phyloP scores from a whole-genome alignment of 2,113 vertebrate species.

The Xiphophorus hellerii region DNA sequence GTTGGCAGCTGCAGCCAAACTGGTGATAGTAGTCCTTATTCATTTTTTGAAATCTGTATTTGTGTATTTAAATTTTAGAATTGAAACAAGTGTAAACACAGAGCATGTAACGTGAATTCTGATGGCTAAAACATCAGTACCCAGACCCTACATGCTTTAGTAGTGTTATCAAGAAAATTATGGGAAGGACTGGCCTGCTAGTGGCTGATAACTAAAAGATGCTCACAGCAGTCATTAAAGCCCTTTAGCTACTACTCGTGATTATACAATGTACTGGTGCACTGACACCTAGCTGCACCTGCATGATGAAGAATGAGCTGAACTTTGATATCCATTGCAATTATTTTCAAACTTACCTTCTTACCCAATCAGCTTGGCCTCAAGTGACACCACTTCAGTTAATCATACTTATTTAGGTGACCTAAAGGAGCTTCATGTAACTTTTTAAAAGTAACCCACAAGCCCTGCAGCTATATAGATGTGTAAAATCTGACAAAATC shows the following conservation, averaged over 20 bases:
- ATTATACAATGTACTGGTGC: neutral
- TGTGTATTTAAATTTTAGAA: too few species aligned
- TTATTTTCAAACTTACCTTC: constrained; percentile 10
- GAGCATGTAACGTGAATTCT: too few species aligned
- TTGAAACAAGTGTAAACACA: too few species aligned
- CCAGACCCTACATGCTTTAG: neutral
- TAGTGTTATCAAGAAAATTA: neutral
- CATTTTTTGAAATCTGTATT: too few species aligned
- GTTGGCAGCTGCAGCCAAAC: too few species aligned
- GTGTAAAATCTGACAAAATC: constrained; percentile 17
- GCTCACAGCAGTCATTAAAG: neutral
- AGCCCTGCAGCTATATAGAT: constrained; percentile 15
- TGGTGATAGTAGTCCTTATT: too few species aligned
- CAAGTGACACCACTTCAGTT: constrained; percentile 7
- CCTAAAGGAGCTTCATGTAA: neutral
- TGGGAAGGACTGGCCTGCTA: neutral
- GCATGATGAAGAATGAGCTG: neutral
- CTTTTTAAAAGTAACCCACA: constrained; percentile 5
- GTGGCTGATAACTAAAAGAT: neutral
- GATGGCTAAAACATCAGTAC: neutral
- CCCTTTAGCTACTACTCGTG: neutral
- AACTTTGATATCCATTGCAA: neutral
- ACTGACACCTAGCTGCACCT: neutral
- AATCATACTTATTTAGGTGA: neutral
- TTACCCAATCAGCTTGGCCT: constrained; percentile 2